Base-by-base conservation (phyloP, 2,113 vertebrate species). In the Phocoena sinus region DNA sequence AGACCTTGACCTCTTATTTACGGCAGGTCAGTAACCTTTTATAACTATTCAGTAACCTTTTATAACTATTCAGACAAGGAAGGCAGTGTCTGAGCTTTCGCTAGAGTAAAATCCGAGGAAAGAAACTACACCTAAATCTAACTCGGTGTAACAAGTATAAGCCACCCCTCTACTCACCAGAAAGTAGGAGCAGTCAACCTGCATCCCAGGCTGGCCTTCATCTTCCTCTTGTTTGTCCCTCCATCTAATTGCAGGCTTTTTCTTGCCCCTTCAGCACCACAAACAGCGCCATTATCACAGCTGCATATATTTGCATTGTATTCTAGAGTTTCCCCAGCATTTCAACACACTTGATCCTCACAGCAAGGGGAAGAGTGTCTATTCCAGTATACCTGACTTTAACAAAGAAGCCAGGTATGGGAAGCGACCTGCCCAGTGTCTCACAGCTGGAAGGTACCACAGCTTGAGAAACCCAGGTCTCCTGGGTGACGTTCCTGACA, bases 301-400 rank as follows among this genome's bases (percentile, higher is more conserved):
- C n/a, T 73, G 53, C 10, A 10, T 8, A 18, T 25, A 63, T 26
- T 8, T 79, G 13, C 8, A 26, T 11, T 28, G 33, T 10, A 23
- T 6, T 67, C 58, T 18, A 50, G 62, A 73, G 33, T 8, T 50
- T 74, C 36, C 33, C 14, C 47, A 53, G 1, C 25, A 47, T 47
- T 73, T n/a, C 47, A 50, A 60, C 21, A 28, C 28, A 28, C 10
- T 33, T 28, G 60, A 8, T n/a, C 25, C 65, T 68, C 65, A 76
- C 0, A 47, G 18, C 0, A 0, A 81, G 10, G 21, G 15, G 28
- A 0, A 25, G 20, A 38, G 5, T 47, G 8, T 31, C 38, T 68
- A 33, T n/a, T 20, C 18, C 62, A 5, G 14, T 36, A 41, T 47
- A 21, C 10, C n/a, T 67, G 9, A 25, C 89, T 91, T 62, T 36